Evolutionary conservation across 2,888 invertebrate species (phyloP), one percentile per base, ranked within the genome.

Genomic region (Gasteruption jaculator): DNA sequence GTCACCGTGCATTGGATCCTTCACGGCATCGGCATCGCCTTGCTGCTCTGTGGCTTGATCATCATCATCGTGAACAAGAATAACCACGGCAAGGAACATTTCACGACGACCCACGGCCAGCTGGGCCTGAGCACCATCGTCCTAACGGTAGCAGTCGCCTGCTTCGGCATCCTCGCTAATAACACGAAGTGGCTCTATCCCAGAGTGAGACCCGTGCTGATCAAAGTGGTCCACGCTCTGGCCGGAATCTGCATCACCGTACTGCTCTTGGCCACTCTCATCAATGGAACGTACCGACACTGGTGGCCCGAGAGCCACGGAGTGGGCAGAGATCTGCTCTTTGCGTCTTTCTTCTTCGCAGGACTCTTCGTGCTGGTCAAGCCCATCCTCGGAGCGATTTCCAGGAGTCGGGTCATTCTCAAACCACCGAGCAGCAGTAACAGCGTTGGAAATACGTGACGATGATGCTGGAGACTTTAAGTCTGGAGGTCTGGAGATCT

Each of bases 1-100:
- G 48, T 68, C 4, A 63, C 57, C 3, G 37, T 64, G 10, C 70
- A 70, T 47, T 70, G 68, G 68, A 50, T 66, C 15, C 46, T 68
- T 4, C 57, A 65, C 33, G 27, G 53, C 1, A 19, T 52, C 1
- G 70, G 70, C 2, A 39, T 70, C 2, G 4, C 16, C 5, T 25
- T 69, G 1, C 34, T 67, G 21, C 25, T 57, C 2, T 50, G 56
- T 22, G 67, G 68, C 7, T 37, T 67, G 4, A 50, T 60, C 5
- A 58, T 66, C 38, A 58, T 59, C 26, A 29, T 67, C 24, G 50
- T 63, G 2, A 58, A 57, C 47, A 69, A 68, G 38, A 50, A 58
- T 27, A 11, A 30, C 0, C 0, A 44, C 10, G 46, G 49, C 8
- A 48, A 30, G 8, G 0, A 10, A 0, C 69, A 70, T 33, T 68